Evolutionary conservation across 2,113 vertebrate species (phyloP).

Genomic region (Pardalotus punctatus): DNA sequence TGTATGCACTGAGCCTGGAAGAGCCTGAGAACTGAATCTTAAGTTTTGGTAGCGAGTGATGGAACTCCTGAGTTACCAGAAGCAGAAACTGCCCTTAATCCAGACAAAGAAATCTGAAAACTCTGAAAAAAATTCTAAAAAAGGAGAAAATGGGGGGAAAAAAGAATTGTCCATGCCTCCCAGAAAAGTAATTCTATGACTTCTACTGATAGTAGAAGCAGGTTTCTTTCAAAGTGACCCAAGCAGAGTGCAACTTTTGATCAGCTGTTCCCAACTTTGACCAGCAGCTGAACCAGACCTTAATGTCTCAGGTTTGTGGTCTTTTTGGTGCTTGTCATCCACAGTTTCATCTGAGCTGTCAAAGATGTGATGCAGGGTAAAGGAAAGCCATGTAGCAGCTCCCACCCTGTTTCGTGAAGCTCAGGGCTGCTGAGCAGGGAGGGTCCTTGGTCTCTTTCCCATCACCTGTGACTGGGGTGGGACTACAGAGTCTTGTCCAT

Average conservation of each 20-base stretch:
- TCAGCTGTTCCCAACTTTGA: neutral
- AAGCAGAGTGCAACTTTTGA: neutral
- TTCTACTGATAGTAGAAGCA: neutral
- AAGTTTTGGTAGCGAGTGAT: neutral
- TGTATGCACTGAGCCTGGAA: neutral
- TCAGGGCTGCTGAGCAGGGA: neutral
- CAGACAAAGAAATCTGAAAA: neutral
- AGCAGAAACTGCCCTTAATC: neutral
- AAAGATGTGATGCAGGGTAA: neutral
- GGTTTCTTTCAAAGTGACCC: neutral
- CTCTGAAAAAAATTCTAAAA: neutral
- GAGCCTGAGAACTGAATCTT: neutral
- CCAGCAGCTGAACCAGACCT: neutral
- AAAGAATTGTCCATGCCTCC: neutral
- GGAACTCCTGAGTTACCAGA: neutral
- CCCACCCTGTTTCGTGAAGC: neutral
- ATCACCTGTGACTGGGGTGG: no score
- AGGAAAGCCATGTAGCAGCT: neutral
- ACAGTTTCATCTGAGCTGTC: neutral
- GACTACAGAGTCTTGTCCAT: neutral
- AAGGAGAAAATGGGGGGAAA: neutral
- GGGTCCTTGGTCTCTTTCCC: neutral
- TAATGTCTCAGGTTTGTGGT: neutral
- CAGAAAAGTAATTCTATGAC: neutral
- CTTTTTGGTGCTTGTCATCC: neutral